phyloP scores from a whole-genome alignment of 2,113 vertebrate species.

The Percopsis transmontana region DNA sequence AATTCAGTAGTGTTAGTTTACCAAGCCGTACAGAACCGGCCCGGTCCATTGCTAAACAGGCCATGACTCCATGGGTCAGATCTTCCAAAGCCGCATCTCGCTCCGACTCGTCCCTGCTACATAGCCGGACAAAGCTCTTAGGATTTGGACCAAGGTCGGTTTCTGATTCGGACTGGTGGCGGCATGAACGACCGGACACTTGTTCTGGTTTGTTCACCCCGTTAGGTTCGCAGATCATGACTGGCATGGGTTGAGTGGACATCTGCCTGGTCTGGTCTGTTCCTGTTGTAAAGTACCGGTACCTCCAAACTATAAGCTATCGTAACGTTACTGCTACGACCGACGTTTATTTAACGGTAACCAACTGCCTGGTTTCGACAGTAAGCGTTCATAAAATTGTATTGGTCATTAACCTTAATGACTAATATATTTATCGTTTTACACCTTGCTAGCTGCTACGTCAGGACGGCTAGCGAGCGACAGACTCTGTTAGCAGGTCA shows the following conservation, averaged over 20 bases:
- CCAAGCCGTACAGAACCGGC: slow-evolving; percentile 42
- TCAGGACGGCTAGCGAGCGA: no score
- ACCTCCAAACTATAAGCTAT: neutral
- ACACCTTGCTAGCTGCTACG: no score
- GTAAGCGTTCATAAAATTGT: neutral
- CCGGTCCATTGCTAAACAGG: slow-evolving; percentile 36
- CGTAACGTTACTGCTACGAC: neutral
- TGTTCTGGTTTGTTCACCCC: slow-evolving; percentile 15
- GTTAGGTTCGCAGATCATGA: slow-evolving; percentile 15
- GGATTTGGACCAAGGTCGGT: slow-evolving; percentile 25
- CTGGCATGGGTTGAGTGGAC: slow-evolving; percentile 32
- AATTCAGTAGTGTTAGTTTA: slow-evolving; percentile 60
- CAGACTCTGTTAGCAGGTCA: no score
- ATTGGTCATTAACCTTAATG: slow-evolving; percentile 24
- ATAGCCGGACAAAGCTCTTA: slow-evolving; percentile 57
- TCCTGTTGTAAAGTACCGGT: neutral
- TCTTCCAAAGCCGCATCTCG: slow-evolving; percentile 64
- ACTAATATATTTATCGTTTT: no score
- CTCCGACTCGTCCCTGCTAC: slow-evolving; percentile 64
- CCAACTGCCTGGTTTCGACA: neutral
- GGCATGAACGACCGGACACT: slow-evolving; percentile 5
- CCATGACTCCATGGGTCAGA: slow-evolving; percentile 53
- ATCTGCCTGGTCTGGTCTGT: slow-evolving; percentile 24
- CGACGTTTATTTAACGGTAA: slow-evolving; percentile 4
- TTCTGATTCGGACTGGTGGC: slow-evolving; percentile 44